A percentile compares a stretch with the other conserved stretches of the same genome.
These are phyloP conservation scores for Agrotis segetum DNA, from an alignment of 2,888 invertebrate genomes.

Conservation along the genomic window DNA sequence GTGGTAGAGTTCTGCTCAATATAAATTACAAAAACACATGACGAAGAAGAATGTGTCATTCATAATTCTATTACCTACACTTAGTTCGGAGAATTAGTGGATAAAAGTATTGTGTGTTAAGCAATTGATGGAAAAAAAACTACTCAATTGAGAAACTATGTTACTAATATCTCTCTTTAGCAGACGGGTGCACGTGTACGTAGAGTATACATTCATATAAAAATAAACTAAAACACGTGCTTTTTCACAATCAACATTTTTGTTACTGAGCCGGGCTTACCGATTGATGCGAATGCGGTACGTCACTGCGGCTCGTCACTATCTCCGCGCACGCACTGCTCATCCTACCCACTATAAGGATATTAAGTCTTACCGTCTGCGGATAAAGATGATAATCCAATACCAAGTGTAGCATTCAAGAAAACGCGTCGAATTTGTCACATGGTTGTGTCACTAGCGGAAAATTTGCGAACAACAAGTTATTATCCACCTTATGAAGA, in stretches of 20 bases:
- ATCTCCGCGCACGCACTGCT: slow-evolving; percentile 48
- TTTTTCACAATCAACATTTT: not conserved
- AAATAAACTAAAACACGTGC: slow-evolving; percentile 18
- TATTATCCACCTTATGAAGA: slow-evolving; percentile 23
- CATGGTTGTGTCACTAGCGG: slow-evolving; percentile 44
- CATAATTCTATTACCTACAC: too few species aligned
- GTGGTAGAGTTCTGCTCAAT: too few species aligned
- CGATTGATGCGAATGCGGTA: slow-evolving; percentile 38
- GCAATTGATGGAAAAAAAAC: too few species aligned
- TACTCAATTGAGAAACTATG: too few species aligned
- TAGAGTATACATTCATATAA: not conserved
- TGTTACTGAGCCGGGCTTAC: slow-evolving; percentile 3
- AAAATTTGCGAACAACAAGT: slow-evolving; percentile 4
- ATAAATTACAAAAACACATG: too few species aligned
- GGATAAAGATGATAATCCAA: slow-evolving; percentile 31
- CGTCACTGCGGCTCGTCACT: slow-evolving; percentile 59
- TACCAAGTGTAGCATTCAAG: slow-evolving; percentile 6
- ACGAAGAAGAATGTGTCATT: too few species aligned
- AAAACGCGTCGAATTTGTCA: slow-evolving; percentile 47
- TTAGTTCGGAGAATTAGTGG: too few species aligned
- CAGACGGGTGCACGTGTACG: not conserved
- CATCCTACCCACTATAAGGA: not conserved
- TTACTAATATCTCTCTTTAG: not conserved
- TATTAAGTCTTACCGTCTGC: slow-evolving; percentile 17
- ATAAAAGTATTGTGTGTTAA: too few species aligned